Base-by-base conservation (phyloP, 2,888 invertebrate species). In the Cephus spinipes region DNA sequence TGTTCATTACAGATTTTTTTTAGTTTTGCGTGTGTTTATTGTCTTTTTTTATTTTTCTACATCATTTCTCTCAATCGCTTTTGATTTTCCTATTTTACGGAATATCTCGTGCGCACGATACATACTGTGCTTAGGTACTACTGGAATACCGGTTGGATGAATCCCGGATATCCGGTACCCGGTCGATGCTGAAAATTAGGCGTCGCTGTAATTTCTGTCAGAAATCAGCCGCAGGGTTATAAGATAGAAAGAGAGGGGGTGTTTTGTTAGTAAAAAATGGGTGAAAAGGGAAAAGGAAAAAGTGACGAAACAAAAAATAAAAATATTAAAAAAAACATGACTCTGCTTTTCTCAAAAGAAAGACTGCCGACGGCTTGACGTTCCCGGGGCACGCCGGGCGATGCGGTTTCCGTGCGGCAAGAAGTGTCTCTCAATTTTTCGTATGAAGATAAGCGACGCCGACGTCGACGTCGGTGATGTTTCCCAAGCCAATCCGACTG, bases 211-310 rank as follows among this genome's bases (percentile, higher is more conserved):
- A 55, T 55, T 23, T 23, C 55, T 2, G 23, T 1, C 55, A 9
- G 23, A 55, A 9, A 23, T 55, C 23, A 55, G 23, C 55, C 55
- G 55, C 23, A 55, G 55, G 55, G 55, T 23, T 55, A 12, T 15
- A 74, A 74, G 80, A 76, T 55, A 74, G 73, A 76, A 76, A 81
- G 69, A 68, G 23, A 75, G 33, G 36, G 32, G 6, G 12, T 12
- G 23, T 78, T 40, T 40, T 31, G 33, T 75, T 68, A 32, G 35
- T 36, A 69, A 71, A 71, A 35, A 35, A 4, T 11, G 12, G 32
- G 0, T 9, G 32, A 35, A 55, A n/a, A 68, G 30, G 68, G 12
- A 11, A n/a, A 73, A 33, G 15, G 12, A 55, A 55, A 23, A 35
- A 73, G 74, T 33, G 74, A 35, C 35, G 55, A 36, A 55, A 12